phyloP scores from a whole-genome alignment of 2,797 vertebrate genomes.

The Microcaecilia unicolor region DNA sequence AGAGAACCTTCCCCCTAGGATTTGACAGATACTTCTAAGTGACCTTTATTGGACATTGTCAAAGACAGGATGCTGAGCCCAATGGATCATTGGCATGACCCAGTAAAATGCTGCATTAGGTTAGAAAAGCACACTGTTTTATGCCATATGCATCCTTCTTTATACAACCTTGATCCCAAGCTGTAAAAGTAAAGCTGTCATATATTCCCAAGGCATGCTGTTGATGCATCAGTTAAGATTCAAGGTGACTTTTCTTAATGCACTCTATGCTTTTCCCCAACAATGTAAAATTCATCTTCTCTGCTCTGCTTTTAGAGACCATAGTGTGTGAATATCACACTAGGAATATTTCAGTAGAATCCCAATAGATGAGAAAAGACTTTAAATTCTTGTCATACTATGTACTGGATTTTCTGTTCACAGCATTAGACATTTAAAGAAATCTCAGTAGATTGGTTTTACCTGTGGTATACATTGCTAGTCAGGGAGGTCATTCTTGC shows the following conservation, averaged over 20 bases:
- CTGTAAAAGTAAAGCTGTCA: constrained; percentile 8
- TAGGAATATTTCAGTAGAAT: constrained; percentile 16
- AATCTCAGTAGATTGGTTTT: constrained; percentile 12
- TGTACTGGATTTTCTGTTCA: constrained; percentile 22
- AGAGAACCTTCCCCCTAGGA: no score
- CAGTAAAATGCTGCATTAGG: no score
- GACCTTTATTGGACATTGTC: no score
- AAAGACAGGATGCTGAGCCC: no score
- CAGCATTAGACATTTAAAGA: constrained; percentile 4
- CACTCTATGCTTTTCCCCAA: neutral
- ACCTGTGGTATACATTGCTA: constrained; percentile 1
- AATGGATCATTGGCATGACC: no score
- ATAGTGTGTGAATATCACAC: neutral
- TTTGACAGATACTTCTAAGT: no score
- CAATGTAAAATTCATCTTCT: constrained; percentile 5
- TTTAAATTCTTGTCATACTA: constrained; percentile 12
- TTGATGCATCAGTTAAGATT: constrained; percentile 2
- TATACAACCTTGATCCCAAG: neutral
- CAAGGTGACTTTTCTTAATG: constrained; percentile 11
- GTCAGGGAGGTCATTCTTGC: neutral
- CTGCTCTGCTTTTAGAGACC: constrained; percentile 2
- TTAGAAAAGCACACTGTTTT: no score
- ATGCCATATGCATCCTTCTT: no score
- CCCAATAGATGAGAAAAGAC: neutral
- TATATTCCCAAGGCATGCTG: no score